Evolutionary conservation across 64 coral and sea anemone species (phyloP).

Genomic region (Dendrophyllia cribrosa): DNA sequence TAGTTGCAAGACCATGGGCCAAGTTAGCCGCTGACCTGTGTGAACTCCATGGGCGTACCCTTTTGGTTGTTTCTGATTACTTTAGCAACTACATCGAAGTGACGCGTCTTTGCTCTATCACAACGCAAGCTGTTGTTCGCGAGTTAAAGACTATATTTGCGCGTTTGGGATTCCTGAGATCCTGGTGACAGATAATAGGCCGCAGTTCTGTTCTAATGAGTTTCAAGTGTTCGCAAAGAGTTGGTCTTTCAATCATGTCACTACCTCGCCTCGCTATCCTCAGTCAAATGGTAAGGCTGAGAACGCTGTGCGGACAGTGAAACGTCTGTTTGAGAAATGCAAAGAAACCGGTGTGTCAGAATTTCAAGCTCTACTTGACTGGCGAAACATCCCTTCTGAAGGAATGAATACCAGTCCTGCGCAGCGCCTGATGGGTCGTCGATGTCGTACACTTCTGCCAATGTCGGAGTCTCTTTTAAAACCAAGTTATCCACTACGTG

Average conservation of each 20-base stretch:
- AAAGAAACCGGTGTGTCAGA: constrained; percentile 16
- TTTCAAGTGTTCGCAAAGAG: background rate
- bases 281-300: constrained; percentile 8
- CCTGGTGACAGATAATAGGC: background rate
- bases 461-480: background rate
- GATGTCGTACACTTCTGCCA: constrained; percentile 6
- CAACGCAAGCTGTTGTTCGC: constrained; percentile 6
- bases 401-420: constrained; percentile 10
- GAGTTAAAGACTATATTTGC: constrained; percentile 25
- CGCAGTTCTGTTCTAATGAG: background rate
- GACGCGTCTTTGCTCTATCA: background rate
- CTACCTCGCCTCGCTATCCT: background rate
- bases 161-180: constrained; percentile 7
- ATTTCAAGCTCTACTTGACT: constrained; percentile 13
- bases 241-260: constrained; percentile 22
- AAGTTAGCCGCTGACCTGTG: constrained; percentile 28
- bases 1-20: background rate
- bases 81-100: constrained; percentile 41
- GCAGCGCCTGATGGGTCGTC: constrained; percentile 21
- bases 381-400: background rate
- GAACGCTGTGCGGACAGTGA: constrained; percentile 10
- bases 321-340: constrained; percentile 35
- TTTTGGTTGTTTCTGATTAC: constrained; percentile 20
- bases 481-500: background rate
- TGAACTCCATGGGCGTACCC: constrained; percentile 1